Percentiles rank a stretch among this genome's conserved stretches.
Conservation (phyloP, 2,797 vertebrate genomes). For the Esox masquinongy region DNA sequence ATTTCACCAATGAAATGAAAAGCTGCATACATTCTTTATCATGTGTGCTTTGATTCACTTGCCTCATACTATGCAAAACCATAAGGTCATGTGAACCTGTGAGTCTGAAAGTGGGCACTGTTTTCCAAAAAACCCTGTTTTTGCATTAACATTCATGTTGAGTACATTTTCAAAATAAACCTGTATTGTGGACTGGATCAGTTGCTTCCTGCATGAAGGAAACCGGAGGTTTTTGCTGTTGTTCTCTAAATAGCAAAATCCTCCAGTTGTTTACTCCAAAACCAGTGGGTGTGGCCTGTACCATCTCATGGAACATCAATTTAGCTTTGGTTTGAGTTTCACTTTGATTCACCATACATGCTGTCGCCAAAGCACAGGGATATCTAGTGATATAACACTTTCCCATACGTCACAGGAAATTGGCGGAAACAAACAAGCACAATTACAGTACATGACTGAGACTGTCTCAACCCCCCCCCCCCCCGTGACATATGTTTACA, state of each 20-base stretch:
- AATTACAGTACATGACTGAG: conserved; percentile 31
- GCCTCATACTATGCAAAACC: too few relatives aligned
- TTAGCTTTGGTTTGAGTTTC: conserved; percentile 31
- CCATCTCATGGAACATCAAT: conserved; percentile 42
- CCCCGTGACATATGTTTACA: conserved; percentile 8
- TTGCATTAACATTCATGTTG: too few relatives aligned
- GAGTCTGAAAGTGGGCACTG: too few relatives aligned
- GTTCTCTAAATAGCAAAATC: conserved; percentile 17
- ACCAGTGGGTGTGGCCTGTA: conserved; percentile 10
- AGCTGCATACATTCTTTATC: too few relatives aligned
- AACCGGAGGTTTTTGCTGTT: conserved; percentile 18
- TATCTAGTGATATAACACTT: conserved; percentile 25
- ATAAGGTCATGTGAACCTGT: too few relatives aligned
- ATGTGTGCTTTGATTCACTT: too few relatives aligned
- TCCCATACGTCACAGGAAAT: conserved; percentile 33
- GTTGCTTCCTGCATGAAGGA: conserved; percentile 10
- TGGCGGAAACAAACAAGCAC: conserved; percentile 56
- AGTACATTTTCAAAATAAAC: too few relatives aligned
- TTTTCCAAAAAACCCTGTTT: too few relatives aligned
- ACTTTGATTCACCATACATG: conserved; percentile 33
- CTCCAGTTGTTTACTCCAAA: conserved; percentile 14
- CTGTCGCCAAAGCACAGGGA: conserved; percentile 29
- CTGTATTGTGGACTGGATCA: neutral
- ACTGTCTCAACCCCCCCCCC: neutral
- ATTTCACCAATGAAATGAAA: too few relatives aligned